Evolutionary conservation across 2,888 invertebrate species (phyloP).

Genomic region (Arge pagana): DNA sequence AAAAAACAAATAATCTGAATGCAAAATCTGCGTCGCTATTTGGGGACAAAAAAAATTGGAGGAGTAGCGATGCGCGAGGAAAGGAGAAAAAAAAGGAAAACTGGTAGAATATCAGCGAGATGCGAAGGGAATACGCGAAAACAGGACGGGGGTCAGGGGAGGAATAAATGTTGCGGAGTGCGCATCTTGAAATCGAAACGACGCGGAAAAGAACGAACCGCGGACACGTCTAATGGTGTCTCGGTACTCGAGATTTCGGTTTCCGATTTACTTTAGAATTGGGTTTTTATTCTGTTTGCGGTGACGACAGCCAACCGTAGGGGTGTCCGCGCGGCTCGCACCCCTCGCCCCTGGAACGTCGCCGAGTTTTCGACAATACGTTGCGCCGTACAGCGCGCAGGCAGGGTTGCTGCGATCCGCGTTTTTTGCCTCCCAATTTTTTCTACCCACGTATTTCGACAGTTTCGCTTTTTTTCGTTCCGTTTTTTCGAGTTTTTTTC

Average conservation of each 20-base stretch:
- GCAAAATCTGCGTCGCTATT: neutral
- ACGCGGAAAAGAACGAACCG: too few species aligned
- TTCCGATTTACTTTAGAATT: constrained; percentile 31
- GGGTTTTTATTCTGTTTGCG: constrained; percentile 30
- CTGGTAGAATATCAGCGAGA: too few species aligned
- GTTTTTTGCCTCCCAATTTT: too few species aligned
- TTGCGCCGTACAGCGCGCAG: neutral
- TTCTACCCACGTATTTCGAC: too few species aligned
- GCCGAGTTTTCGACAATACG: neutral
- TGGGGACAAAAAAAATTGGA: too few species aligned
- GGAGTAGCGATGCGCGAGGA: too few species aligned
- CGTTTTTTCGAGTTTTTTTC: constrained; percentile 36
- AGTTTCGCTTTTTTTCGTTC: constrained; percentile 24
- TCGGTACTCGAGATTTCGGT: constrained; percentile 26
- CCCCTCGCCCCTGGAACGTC: too few species aligned
- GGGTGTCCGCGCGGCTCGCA: constrained; percentile 28
- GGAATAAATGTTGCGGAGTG: too few species aligned
- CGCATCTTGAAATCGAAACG: constrained; percentile 19
- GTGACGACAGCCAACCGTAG: constrained; percentile 41
- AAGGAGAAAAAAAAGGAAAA: neutral
- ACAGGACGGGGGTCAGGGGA: too few species aligned
- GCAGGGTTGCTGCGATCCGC: neutral
- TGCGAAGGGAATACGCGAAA: too few species aligned
- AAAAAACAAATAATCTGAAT: too few species aligned
- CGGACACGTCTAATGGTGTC: constrained; percentile 20